A percentile compares a stretch with the other conserved stretches of the same genome.
Evolutionary conservation across 2,888 invertebrate species (phyloP).

Genomic region (Scaeva pyrastri): DNA sequence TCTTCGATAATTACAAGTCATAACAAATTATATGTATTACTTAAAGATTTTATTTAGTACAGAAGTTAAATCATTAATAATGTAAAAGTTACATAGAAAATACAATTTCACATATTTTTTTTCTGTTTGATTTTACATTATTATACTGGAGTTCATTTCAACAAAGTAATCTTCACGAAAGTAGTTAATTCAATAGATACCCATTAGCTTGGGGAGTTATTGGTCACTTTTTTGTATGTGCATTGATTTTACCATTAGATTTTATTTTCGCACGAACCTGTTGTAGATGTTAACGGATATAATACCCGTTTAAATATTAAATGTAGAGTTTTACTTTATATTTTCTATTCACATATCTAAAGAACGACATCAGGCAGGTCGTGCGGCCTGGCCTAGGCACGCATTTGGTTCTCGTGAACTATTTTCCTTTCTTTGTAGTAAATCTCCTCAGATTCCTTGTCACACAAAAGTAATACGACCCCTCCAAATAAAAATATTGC

Average conservation of each 20-base stretch:
- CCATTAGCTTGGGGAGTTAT: constrained; percentile 1
- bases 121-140: neutral
- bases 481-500: constrained; percentile 98
- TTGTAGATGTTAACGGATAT: constrained; percentile 33
- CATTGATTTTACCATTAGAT: constrained; percentile 11
- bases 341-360: constrained; percentile 80
- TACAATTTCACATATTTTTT: neutral
- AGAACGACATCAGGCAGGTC: constrained; percentile 85
- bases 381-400: constrained; percentile 85
- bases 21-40: neutral
- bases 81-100: neutral
- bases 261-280: constrained; percentile 28
- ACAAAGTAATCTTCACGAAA: constrained; percentile 1
- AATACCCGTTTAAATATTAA: constrained; percentile 21
- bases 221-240: constrained; percentile 20
- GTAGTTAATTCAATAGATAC: neutral
- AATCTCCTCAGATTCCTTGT: constrained; percentile 99
- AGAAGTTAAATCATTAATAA: neutral
- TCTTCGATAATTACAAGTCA: neutral
- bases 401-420: constrained; percentile 84
- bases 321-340: constrained; percentile 46
- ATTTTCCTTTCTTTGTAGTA: constrained; percentile 99
- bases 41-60: neutral
- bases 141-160: neutral
- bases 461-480: constrained; percentile 95